phyloP scores from a whole-genome alignment of 2,113 vertebrate species.

The Smithornis capensis region DNA sequence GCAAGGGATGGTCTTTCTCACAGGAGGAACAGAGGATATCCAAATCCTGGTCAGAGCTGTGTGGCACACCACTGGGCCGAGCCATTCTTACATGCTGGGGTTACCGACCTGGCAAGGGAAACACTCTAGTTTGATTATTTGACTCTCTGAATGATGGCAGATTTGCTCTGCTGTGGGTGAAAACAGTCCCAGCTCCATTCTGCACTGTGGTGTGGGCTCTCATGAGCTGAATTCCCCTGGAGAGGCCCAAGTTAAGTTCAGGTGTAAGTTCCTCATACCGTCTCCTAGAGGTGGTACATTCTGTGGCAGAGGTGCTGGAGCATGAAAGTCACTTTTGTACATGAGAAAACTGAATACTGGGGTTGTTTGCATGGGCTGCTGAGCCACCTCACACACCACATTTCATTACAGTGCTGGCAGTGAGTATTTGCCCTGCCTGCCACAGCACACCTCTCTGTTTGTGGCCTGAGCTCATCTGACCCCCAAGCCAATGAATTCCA shows the following conservation, averaged over 20 bases:
- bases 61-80: neutral
- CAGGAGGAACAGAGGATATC: neutral
- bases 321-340: neutral
- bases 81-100: neutral
- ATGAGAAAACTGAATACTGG: neutral
- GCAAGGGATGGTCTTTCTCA: neutral
- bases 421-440: accelerated
- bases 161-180: neutral
- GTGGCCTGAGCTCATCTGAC: neutral
- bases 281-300: neutral
- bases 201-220: neutral
- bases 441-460: neutral
- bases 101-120: neutral
- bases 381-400: neutral
- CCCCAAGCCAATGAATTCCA: neutral
- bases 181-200: accelerated
- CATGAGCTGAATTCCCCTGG: neutral
- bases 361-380: neutral
- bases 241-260: neutral
- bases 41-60: neutral
- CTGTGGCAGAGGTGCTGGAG: neutral
- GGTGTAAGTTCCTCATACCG: neutral
- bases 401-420: neutral
- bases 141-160: neutral
- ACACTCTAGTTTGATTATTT: neutral